A percentile compares a stretch with the other conserved stretches of the same genome.
These are phyloP conservation scores for Eueremaeus valkanovi DNA, from an alignment of 2,888 invertebrate species.

Conservation along the genomic window DNA sequence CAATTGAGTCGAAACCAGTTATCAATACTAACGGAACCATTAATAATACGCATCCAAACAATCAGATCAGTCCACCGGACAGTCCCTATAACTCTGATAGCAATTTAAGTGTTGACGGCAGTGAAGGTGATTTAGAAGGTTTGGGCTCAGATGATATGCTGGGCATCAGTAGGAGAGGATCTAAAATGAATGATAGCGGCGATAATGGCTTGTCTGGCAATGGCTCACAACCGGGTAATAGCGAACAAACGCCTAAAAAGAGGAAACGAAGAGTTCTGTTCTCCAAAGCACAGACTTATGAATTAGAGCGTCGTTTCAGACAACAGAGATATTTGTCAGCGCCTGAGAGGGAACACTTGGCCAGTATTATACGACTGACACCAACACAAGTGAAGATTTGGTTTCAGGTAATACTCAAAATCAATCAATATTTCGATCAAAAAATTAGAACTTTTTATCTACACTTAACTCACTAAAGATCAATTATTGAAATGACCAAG, in stretches of 20 bases:
- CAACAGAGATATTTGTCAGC: conserved; percentile 96
- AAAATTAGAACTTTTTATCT: too few relatives aligned
- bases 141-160: conserved; percentile 48
- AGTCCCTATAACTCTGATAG: conserved; percentile 62
- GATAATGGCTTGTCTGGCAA: conserved; percentile 7
- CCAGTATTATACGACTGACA: conserved; percentile 86
- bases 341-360: conserved; percentile 93
- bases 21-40: conserved; percentile 28
- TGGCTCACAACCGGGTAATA: neutral
- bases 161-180: conserved; percentile 2
- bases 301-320: conserved; percentile 86
- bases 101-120: conserved; percentile 49
- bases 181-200: conserved; percentile 39
- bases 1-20: conserved; percentile 45
- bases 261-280: conserved; percentile 93
- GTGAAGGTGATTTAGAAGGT: conserved; percentile 52
- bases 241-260: conserved; percentile 61
- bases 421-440: too few relatives aligned
- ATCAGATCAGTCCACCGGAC: conserved; percentile 49
- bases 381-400: conserved; percentile 97
- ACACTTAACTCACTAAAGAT: too few relatives aligned
- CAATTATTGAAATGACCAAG: too few relatives aligned
- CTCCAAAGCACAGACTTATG: conserved; percentile 95
- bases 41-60: neutral
- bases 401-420: conserved; percentile 65